Conservation (phyloP, 2,888 invertebrate genomes). For the Lycocerus yunnanus region DNA sequence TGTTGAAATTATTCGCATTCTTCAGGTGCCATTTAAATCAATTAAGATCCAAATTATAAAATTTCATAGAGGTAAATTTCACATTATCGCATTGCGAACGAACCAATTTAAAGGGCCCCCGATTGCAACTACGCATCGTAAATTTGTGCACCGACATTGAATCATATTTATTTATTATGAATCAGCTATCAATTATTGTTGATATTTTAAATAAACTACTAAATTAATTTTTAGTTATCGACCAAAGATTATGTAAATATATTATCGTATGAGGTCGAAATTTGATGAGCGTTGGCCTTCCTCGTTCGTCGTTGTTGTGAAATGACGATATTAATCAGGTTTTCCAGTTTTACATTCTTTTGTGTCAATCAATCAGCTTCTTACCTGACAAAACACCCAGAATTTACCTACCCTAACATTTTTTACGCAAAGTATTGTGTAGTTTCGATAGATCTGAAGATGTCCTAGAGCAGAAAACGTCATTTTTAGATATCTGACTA, state of each 20-base stretch:
- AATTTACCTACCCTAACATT: not conserved
- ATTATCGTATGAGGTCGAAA: not conserved
- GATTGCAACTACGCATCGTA: not conserved
- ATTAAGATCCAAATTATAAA: not conserved
- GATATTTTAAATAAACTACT: not conserved
- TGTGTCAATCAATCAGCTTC: not conserved
- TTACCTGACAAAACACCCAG: not conserved
- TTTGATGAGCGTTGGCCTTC: not conserved
- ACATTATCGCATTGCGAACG: not conserved
- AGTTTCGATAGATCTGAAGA: not conserved
- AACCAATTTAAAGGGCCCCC: not conserved
- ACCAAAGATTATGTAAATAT: not conserved
- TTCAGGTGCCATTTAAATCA: not conserved
- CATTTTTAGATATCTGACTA: too few species aligned
- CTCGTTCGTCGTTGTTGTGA: not conserved
- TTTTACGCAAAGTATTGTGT: not conserved
- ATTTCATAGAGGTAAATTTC: not conserved
- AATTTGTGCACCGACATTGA: not conserved
- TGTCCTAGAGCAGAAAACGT: not conserved
- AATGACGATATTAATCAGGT: not conserved
- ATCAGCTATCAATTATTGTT: not conserved
- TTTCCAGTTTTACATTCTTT: not conserved
- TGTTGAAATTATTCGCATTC: not conserved
- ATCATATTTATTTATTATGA: not conserved
- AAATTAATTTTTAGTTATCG: not conserved